Conservation (phyloP, 2,888 invertebrate species). For the Falcaria lacertinaria region DNA sequence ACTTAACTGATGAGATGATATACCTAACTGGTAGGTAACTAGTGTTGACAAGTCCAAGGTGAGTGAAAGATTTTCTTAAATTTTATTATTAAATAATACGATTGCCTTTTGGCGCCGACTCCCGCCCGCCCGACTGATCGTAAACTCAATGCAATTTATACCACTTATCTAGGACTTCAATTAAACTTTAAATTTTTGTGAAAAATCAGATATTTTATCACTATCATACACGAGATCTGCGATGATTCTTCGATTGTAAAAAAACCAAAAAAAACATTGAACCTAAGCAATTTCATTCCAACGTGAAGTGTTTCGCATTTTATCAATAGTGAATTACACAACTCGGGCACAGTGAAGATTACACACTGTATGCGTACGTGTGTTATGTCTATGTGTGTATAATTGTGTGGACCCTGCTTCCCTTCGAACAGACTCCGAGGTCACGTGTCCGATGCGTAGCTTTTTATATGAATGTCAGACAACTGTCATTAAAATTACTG, state of each 20-base stretch:
- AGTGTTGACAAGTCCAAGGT: too few relatives aligned
- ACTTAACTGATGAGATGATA: too few relatives aligned
- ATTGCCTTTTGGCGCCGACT: too few relatives aligned
- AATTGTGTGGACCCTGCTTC: conserved; percentile 39
- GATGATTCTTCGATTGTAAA: too few relatives aligned
- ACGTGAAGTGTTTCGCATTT: conserved; percentile 38
- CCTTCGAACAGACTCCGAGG: conserved; percentile 50
- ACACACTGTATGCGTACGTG: conserved; percentile 2
- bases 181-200: background rate
- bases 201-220: too few relatives aligned
- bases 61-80: too few relatives aligned
- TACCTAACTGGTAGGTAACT: too few relatives aligned
- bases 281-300: conserved; percentile 44
- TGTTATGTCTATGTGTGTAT: conserved; percentile 14
- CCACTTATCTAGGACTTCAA: background rate
- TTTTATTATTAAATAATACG: too few relatives aligned
- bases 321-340: conserved; percentile 34
- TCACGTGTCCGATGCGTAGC: conserved; percentile 47
- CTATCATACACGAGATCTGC: too few relatives aligned
- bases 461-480: conserved; percentile 47
- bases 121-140: background rate
- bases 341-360: conserved; percentile 16
- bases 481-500: conserved; percentile 19
- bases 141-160: background rate
- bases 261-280: background rate